Evolutionary conservation across 2,113 vertebrate species (phyloP), one percentile per base, ranked within the genome.

Genomic region (Protobothrops flavoviridis): DNA sequence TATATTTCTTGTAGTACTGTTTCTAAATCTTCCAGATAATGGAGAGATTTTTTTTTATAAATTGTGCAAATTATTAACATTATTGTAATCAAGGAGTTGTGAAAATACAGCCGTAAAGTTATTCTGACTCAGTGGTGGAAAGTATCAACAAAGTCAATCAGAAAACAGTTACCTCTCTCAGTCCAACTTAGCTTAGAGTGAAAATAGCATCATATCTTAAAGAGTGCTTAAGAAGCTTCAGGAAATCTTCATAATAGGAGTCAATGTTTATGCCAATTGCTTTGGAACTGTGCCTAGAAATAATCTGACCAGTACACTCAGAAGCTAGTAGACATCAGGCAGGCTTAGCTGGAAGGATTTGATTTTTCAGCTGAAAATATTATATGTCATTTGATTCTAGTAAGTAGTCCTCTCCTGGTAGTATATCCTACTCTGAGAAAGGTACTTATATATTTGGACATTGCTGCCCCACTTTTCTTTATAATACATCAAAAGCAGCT

Each of bases 241-340:
- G 26, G 50, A 69, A 92, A 89, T 92, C 45, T 52, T 93, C 90
- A 91, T 48, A 90, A 45, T 0, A n/a, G 87, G 89, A 94, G 89
- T 92, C 21, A 17, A 94, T 94, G 94, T 52, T 91, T 85, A 93
- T 24, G 94, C 8, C 0, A 87, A 94, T 48, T 89, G 26, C 64
- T 29, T 94, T 94, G 94, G 95, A 39, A 17, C 23, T 0, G 2
- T 92, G 95, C 94, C 96, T 90, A 48, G 93, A 39, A 24, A 61
- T 69, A 92, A 92, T 90, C 59, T 89, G 50, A 85, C 89, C 81
- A 93, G 81, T 93, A 57, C 64, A 85, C 2, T 91, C 0, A 1
- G 0, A 87, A 43, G 90, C 10, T 94, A 55, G 29, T 0, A 7
- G 91, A 88, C 90, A 94, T 39, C 92, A 56, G 1, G 56, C 43